Conservation (phyloP, 2,113 vertebrate genomes). For the Oophaga pumilio region DNA sequence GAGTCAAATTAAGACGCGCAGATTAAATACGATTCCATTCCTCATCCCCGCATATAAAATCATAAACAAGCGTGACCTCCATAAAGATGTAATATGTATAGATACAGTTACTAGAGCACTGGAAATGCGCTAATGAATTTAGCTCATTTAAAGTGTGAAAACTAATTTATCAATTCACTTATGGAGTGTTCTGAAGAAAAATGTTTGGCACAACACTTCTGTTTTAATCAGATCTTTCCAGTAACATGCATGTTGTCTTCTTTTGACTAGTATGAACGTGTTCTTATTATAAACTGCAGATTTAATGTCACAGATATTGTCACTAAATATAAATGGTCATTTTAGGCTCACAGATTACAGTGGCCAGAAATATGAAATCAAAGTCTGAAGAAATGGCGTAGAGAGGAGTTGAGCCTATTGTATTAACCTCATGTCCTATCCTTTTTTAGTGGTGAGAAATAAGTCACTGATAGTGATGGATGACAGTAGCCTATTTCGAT, state of each 20-base stretch:
- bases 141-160: constrained; percentile 35
- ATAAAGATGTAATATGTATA: constrained; percentile 51
- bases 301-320: not conserved
- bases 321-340: not conserved
- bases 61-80: constrained; percentile 57
- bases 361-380: no score
- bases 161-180: constrained; percentile 41
- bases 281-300: not conserved
- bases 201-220: constrained; percentile 5
- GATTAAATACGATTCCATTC: constrained; percentile 58
- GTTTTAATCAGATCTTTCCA: constrained; percentile 20
- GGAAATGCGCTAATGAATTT: constrained; percentile 45
- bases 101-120: constrained; percentile 53
- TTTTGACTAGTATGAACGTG: not conserved
- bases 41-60: constrained; percentile 51
- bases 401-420: no score
- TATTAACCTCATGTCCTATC: no score
- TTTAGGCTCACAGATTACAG: no score
- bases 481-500: no score
- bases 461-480: no score
- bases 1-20: constrained; percentile 58
- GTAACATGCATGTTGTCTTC: not conserved
- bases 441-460: no score
- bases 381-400: no score
- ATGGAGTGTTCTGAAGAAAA: constrained; percentile 11